Conservation (phyloP, 64 coral and sea anemone species). For the Dendronephthya gigantea region DNA sequence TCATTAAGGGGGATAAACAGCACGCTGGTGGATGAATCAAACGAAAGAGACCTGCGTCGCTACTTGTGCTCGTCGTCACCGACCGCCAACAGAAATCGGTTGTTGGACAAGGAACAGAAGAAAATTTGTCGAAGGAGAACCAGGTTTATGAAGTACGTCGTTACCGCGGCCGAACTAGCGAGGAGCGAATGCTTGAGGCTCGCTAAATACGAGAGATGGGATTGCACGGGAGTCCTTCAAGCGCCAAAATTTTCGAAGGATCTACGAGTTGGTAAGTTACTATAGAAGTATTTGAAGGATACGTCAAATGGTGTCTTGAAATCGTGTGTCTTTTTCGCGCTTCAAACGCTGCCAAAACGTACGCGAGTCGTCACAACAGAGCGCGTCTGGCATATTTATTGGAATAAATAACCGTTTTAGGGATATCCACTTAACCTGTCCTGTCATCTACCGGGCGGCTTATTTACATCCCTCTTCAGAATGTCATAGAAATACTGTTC, state of each 20-base stretch:
- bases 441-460: not conserved
- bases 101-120: not conserved
- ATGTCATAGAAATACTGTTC: not conserved
- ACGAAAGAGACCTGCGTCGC: not conserved
- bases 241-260: not conserved
- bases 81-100: not conserved
- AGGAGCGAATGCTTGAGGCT: not conserved
- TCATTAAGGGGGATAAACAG: not conserved
- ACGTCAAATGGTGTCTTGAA: not conserved
- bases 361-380: not conserved
- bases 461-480: not conserved
- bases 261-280: not conserved
- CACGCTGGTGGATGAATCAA: not conserved
- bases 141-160: not conserved
- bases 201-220: not conserved
- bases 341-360: not conserved
- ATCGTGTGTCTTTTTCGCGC: not conserved
- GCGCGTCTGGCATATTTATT: not conserved
- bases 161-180: not conserved
- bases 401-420: constrained; percentile 13
- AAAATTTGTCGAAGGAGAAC: not conserved
- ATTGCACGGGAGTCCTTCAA: not conserved
- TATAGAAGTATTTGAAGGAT: too few species aligned
- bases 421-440: constrained; percentile 3
- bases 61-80: not conserved